phyloP scores from a whole-genome alignment of 2,888 invertebrate species.

The Pomacea canaliculata region DNA sequence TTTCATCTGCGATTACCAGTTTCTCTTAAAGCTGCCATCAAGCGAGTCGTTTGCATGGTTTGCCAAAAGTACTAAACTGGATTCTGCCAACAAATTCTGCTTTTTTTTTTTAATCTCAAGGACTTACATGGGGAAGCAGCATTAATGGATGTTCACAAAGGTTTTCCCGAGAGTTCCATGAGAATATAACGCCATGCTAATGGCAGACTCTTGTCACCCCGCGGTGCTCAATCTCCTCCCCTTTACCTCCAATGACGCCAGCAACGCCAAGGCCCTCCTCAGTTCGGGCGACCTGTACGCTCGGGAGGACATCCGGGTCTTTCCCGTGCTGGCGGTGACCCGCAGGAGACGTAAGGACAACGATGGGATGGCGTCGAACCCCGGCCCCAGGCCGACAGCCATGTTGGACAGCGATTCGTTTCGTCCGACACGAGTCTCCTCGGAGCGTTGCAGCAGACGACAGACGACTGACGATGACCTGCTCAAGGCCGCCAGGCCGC shows the following conservation, averaged over 20 bases:
- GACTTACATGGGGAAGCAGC: too few species aligned
- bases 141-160: too few species aligned
- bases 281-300: not conserved
- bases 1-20: too few species aligned
- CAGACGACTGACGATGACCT: not conserved
- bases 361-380: not conserved
- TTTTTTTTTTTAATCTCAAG: too few species aligned
- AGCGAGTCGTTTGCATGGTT: too few species aligned
- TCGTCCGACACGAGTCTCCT: not conserved
- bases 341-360: not conserved
- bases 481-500: not conserved
- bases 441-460: constrained; percentile 15
- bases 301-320: constrained; percentile 3
- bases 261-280: constrained; percentile 3
- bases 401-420: not conserved
- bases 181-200: constrained; percentile 30
- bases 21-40: too few species aligned
- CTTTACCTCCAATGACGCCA: constrained; percentile 49
- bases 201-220: constrained; percentile 52
- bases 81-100: too few species aligned
- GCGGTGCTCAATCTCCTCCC: constrained; percentile 53
- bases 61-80: too few species aligned
- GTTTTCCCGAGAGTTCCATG: too few species aligned
- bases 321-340: constrained; percentile 31
- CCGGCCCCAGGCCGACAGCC: too few species aligned